These are phyloP conservation scores for Cisticola juncidis DNA, from an alignment of 2,113 vertebrate species.

Conservation along the genomic window DNA sequence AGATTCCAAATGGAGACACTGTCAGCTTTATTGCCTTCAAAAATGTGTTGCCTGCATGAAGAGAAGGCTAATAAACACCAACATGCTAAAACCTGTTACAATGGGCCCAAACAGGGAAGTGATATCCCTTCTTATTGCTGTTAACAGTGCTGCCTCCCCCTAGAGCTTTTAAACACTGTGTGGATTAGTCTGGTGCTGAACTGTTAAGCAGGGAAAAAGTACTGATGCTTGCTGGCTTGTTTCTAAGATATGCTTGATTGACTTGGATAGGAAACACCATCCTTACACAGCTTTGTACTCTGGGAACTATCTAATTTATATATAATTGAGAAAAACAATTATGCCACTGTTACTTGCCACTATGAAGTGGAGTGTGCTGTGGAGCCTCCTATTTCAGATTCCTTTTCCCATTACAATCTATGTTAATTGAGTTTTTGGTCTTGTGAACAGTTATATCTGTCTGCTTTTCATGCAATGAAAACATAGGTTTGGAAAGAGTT, in stretches of 20 bases:
- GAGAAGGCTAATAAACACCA: not conserved
- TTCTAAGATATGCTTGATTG: not conserved
- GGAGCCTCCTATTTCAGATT: not conserved
- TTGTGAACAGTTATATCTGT: not conserved
- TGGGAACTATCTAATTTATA: not conserved
- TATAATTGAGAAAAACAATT: not conserved
- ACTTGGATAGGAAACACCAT: not conserved
- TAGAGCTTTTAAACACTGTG: not conserved
- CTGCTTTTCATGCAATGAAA: not conserved
- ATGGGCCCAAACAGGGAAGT: not conserved
- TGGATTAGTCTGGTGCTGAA: not conserved
- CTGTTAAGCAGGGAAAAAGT: not conserved
- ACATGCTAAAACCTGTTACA: not conserved
- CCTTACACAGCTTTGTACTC: not conserved
- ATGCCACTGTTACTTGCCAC: not conserved
- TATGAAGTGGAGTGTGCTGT: not conserved
- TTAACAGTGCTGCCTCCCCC: not conserved
- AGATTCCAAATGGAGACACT: not conserved
- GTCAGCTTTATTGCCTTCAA: not conserved
- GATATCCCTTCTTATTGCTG: not conserved
- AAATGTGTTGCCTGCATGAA: not conserved
- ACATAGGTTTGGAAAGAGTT: not conserved
- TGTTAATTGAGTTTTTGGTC: not conserved
- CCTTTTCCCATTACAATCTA: not conserved
- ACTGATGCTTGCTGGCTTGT: not conserved